Evolutionary conservation across 2,797 vertebrate species (phyloP), one percentile per base, ranked within the genome.

Genomic region (Simalia tracyae): DNA sequence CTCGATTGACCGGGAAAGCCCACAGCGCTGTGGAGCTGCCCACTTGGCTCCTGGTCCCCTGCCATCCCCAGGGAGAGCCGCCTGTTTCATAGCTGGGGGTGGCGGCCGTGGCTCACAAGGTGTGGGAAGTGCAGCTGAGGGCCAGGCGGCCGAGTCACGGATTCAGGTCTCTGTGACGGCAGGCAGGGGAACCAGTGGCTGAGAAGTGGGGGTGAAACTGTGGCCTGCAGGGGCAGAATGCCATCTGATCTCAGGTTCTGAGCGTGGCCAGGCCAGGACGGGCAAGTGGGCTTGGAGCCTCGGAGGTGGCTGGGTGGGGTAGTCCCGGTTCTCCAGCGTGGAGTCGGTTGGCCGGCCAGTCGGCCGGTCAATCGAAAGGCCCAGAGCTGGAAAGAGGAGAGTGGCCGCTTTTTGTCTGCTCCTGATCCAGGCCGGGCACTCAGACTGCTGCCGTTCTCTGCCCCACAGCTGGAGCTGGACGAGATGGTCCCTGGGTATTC

Each of bases 391-490:
- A 54, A 54, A 54, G 50, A 54, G 50, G 6, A 54, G 50, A 54
- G 50, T 6, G 50, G 5, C 50, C 6, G 50, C 50, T 54, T 54
- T 54, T 54, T 1, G 50, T 54, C 50, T 1, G 6, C 8, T 54
- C 81, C 46, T 4, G 46, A 15, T 6, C 46, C 81, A 14, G 17
- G 66, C 50, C 84, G 2, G 50, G 46, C 5, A 0, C 46, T 54
- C 84, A 85, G 10, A 11, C 11, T 1, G 10, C 11, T 28, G 17
- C 22, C 7, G 3, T 88, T 28, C 50, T 60, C 2, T 46, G 2
- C 14, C 81, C 56, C 7, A 5, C 88, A 92, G 92, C 11, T 92
- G 88, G 88, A 92, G 84, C 59, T 92, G 92, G 92, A 89, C 14
- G 91, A 90, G 14, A 14, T 8, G 84, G 66, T 22, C 1, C 57